Conservation (phyloP, 2,797 vertebrate genomes). For the Poliocrania exsul region DNA sequence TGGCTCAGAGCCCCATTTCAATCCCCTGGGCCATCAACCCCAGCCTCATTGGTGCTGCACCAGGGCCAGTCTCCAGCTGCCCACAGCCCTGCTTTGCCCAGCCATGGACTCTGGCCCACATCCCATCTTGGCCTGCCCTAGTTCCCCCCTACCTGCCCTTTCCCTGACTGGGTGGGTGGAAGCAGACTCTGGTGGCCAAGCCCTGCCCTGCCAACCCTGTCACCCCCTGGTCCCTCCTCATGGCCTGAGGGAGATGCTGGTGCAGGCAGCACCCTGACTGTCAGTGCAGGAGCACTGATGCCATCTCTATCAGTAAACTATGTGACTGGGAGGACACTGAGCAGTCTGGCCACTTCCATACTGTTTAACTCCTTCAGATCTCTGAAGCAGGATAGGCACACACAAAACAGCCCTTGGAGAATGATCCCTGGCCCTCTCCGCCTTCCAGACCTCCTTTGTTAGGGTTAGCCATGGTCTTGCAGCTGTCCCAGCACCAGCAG, state of each 20-base stretch:
- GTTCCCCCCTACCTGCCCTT: accelerated
- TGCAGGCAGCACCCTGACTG: accelerated
- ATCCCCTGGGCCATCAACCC: neutral
- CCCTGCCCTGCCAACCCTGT: neutral
- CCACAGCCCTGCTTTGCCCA: no score
- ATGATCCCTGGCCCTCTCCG: neutral
- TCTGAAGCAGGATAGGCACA: accelerated
- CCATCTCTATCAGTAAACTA: neutral
- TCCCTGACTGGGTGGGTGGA: accelerated
- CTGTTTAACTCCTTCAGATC: neutral
- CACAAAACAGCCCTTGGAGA: neutral
- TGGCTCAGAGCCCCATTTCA: no score
- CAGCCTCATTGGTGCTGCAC: neutral
- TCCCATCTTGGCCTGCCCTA: accelerated
- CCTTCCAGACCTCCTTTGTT: neutral
- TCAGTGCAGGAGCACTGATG: neutral
- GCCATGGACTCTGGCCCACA: no score
- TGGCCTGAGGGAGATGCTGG: neutral
- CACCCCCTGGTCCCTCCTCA: accelerated
- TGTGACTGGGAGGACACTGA: accelerated
- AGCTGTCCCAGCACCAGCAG: neutral
- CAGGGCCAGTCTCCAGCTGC: neutral
- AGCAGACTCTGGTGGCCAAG: accelerated
- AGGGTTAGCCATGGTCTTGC: neutral
- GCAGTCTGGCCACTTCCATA: neutral